These are phyloP conservation scores for Percopsis omiscomaycus DNA, from an alignment of 2,797 vertebrate genomes.

Conservation along the genomic window DNA sequence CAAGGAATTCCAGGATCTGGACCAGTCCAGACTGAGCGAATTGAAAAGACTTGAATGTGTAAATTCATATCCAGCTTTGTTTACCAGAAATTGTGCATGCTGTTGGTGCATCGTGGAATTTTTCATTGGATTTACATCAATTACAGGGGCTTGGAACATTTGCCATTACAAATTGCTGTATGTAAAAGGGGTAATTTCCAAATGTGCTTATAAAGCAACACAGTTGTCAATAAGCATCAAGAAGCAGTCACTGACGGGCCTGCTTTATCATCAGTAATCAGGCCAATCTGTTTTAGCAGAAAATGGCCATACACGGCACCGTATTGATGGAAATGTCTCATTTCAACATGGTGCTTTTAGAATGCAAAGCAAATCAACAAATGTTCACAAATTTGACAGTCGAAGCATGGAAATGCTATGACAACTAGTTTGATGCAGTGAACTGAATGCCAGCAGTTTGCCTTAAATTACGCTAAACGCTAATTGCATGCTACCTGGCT, in stretches of 20 bases:
- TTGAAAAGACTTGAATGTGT: slow-evolving; percentile 46
- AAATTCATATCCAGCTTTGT: slow-evolving; percentile 58
- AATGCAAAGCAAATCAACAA: slow-evolving; percentile 78
- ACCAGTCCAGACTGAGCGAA: slow-evolving; percentile 44
- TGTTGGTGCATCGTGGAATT: slow-evolving; percentile 33
- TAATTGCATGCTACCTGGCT: slow-evolving; percentile 84
- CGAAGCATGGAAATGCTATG: slow-evolving; percentile 75
- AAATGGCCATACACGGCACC: slow-evolving; percentile 59
- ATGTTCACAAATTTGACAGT: slow-evolving; percentile 73
- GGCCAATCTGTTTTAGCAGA: slow-evolving; percentile 78
- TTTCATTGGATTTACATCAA: slow-evolving; percentile 60
- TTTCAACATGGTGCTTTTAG: slow-evolving; percentile 74
- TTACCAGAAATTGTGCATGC: slow-evolving; percentile 48
- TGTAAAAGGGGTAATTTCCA: slow-evolving; percentile 65
- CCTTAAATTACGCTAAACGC: slow-evolving; percentile 77
- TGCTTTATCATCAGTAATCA: slow-evolving; percentile 72
- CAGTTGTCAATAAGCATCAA: slow-evolving; percentile 74
- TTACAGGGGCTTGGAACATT: slow-evolving; percentile 57
- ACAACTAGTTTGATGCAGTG: slow-evolving; percentile 75
- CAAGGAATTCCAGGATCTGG: slow-evolving; percentile 30
- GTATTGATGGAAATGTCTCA: slow-evolving; percentile 72
- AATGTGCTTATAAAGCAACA: slow-evolving; percentile 67
- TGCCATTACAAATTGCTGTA: slow-evolving; percentile 69
- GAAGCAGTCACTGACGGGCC: slow-evolving; percentile 53
- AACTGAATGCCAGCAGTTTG: slow-evolving; percentile 75